Evolutionary conservation across 2,113 vertebrate species (phyloP), one percentile per base, ranked within the genome.

Genomic region (Leptocoma aspasia): DNA sequence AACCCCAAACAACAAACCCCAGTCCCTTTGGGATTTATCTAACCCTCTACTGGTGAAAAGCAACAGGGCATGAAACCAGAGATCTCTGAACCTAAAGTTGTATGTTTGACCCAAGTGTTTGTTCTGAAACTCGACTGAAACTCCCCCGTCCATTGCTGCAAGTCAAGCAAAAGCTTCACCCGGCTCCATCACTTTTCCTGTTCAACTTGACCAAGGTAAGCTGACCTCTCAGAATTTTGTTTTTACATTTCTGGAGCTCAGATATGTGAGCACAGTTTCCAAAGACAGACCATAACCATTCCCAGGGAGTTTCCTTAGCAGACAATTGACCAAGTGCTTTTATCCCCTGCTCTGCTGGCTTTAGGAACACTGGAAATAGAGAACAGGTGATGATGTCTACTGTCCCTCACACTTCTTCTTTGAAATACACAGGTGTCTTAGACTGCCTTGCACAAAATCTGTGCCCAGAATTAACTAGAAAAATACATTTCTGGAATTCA

Each of bases 191-290:
- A 30, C 27, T 50, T 21, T 11, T 13, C 61, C 15, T 2, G 1
- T 42, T 69, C 37, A 21, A 13, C 16, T 26, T 56, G 24, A 47
- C 17, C 41, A 3, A 50, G 13, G 18, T 59, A 68, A 89, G 15
- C 7, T 73, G 30, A 6, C 30, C 47, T 47, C 54, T 52, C 4
- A 28, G 9, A 78, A 63, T 33, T 87, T 39, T 0, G 0, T 9
- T 66, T 42, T 45, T 15, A 49, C 11, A 49, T 47, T 71, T 79
- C 61, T 72, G 13, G 26, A 87, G 44, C 26, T 86, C 30, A 86
- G 44, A 22, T 71, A 33, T 33, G 31, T 27, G 19, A 83, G 18
- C 23, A 28, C 0, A n/a, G 11, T 22, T 82, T 86, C 45, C 27
- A 56, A 37, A 82, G 68, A 10, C 15, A 71, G 24, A 72, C 44